Base-by-base conservation (phyloP, 2,797 vertebrate genomes). In the Melanogrammus aeglefinus region DNA sequence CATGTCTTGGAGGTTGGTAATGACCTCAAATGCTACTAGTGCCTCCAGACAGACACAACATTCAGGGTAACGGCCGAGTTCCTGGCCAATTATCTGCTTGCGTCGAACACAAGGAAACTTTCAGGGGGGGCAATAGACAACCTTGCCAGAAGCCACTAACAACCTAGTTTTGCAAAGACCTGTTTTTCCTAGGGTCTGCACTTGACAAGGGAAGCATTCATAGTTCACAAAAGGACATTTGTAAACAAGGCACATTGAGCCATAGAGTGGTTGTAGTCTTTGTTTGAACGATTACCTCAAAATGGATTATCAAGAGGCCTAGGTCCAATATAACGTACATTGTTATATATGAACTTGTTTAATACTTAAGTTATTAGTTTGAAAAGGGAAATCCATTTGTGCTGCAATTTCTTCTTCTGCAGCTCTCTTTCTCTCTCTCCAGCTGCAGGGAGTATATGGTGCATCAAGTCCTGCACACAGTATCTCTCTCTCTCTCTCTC, bases 101-200 rank as follows among this genome's bases (percentile, higher is more conserved):
- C 74, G 71, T 75, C 76, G 66, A 75, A 71, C 57, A 57, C 31
- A 41, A 80, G 70, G 75, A 84, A 79, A 70, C 51, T 76, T 79
- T 44, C 81, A 78, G 27, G 69, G 31, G 73, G 75, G 77, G 76
- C 75, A 75, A 57, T 35, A 77, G n/a, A 66, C 16, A 69, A 85
- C 87, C 85, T 89, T 87, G 86, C 88, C 78, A 75, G 75, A 39
- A 85, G 86, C 83, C 79, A 76, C 29, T 75, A 76, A 83, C 82
- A 81, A 82, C 79, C 47, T 44, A n/a, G 70, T 41, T 8, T 41
- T 63, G 78, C 75, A 63, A 73, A 79, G 83, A 89, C 86, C 84
- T 82, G 80, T 79, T 81, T 76, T 44, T 76, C 74, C 7, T 72
- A 27, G 31, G 21, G 33, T 69, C 29, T 72, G 63, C 69, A 51